Base-by-base conservation (phyloP, 2,797 vertebrate genomes). In the Sardinella longiceps region DNA sequence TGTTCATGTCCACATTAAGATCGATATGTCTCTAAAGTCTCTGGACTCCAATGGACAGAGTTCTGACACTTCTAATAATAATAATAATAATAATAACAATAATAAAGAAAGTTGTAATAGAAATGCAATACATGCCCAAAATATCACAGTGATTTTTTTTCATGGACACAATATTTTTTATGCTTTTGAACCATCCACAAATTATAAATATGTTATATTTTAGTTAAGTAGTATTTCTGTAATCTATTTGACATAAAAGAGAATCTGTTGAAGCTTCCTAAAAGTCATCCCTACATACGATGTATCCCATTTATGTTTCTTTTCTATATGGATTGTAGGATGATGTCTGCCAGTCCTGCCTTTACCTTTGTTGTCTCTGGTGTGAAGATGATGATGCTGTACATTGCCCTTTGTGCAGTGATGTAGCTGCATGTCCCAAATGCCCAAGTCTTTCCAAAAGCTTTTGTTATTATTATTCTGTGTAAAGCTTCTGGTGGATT, bases 341-440 rank as follows among this genome's bases (percentile, higher is more conserved):
- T 89, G 94, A 95, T 88, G 91, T 93, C 91, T 95, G 93, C 93
- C 92, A 93, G 90, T 96, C 92, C 93, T 95, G 94, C 94, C 94
- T 94, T 88, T 95, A 89, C 94, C 93, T 94, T 84, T 89, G 94
- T 94, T 94, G 91, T 95, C 97, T 77, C 20, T 97, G 97, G 89
- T 96, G 94, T 95, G 91, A 94, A 89, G 90, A 95, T 91, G 90
- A 95, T 91, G 94, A 93, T 93, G 94, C 87, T 96, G 93, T 96
- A 94, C 95, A 95, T 96, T 93, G 91, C 95, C 94, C 95, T 95
- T 94, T 94, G 94, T 94, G 93, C 93, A 93, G 93, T n/a, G n/a
- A n/a, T n/a, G n/a, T 96, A 95, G 94, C 92, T 96, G 97, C 96
- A 96, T 95, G 96, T 94, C 92, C 93, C 93, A 91, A 89, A 92